Base-by-base conservation (phyloP, 2,888 invertebrate species). In the Acanthopleura granulata region DNA sequence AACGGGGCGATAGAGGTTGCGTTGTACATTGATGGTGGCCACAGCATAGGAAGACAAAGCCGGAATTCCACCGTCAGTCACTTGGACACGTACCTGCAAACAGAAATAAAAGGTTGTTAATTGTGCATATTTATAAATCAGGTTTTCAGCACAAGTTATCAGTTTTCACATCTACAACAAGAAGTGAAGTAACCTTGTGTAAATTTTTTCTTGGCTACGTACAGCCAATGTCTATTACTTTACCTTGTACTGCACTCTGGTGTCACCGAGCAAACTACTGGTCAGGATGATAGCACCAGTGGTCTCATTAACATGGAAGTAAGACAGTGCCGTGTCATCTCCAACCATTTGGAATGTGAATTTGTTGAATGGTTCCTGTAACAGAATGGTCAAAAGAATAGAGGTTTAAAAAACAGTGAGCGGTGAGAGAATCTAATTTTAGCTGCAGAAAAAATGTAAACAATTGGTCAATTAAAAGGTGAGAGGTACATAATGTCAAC, bases 41-140 rank as follows among this genome's bases (percentile, higher is more conserved):
- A n/a, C 72, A 72, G 30, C 57, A 49, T 50, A 62, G 4, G 81
- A 83, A 72, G 81, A 82, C 27, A 80, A 80, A 11, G 87, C 82
- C 14, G 88, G 88, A 49, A 78, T 78, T n/a, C 88, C 88, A 30
- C 84, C 84, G 76, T 88, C 88, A 69, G 73, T 62, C 11, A 77
- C 80, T 27, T 22, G 22, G 16, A 66, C 4, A 6, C 66, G 66
- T 6, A 66, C 66, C 66, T 66, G 25, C 16, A 27, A 27, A 66
- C 57, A 57, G 22, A 22, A 1, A 57, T 9, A 57, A 3, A 57
- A n/a, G 51, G 51, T 51, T 15, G 14, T 51, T 51, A 14, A 51
- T 14, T 18, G 18, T 51, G 51, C 51, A 51, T 51, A 18, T 14
- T 51, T 51, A 18, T 51, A 51, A n/a, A 51, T 51, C 51, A 51